Evolutionary conservation across 2,888 invertebrate genomes (phyloP).

Genomic region (Drosophila acutilabella): DNA sequence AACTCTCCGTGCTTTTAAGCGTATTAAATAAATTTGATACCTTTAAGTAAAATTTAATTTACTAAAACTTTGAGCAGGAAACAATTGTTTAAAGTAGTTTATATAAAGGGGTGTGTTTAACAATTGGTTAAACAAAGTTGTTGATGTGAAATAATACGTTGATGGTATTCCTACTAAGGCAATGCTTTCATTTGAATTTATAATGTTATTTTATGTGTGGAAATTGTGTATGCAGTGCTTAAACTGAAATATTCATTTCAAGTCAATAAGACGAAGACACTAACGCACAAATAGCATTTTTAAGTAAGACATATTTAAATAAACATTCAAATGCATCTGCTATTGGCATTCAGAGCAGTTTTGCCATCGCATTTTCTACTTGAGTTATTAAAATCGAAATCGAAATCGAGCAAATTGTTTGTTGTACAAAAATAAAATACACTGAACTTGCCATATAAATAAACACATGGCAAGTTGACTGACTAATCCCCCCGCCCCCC

Average conservation of each 20-base stretch:
- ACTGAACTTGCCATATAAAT: conserved; percentile 34
- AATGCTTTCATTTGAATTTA: not conserved
- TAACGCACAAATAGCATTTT: not conserved
- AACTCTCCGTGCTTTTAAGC: too few relatives aligned
- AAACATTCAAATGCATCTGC: conserved; percentile 5
- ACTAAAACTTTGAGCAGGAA: too few relatives aligned
- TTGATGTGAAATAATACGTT: too few relatives aligned
- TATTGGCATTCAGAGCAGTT: conserved; percentile 1
- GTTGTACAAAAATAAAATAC: conserved; percentile 18
- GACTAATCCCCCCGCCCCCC: conserved; percentile 26
- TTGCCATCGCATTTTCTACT: conserved; percentile 32
- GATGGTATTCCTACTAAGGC: too few relatives aligned
- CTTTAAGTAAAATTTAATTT: too few relatives aligned
- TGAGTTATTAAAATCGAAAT: conserved; percentile 48
- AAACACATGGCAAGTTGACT: conserved; percentile 34
- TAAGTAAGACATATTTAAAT: not conserved
- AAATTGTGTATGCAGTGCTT: conserved; percentile 1
- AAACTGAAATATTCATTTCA: not conserved
- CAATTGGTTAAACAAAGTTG: too few relatives aligned
- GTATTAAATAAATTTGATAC: too few relatives aligned
- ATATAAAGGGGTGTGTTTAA: too few relatives aligned
- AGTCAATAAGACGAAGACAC: not conserved
- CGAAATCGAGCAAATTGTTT: conserved; percentile 27
- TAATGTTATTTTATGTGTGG: not conserved
- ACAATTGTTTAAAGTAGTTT: too few relatives aligned